A percentile compares a stretch with the other conserved stretches of the same genome.
These are phyloP conservation scores for Brachynemurus nebulosus DNA, from an alignment of 2,888 invertebrate genomes.

Conservation along the genomic window DNA sequence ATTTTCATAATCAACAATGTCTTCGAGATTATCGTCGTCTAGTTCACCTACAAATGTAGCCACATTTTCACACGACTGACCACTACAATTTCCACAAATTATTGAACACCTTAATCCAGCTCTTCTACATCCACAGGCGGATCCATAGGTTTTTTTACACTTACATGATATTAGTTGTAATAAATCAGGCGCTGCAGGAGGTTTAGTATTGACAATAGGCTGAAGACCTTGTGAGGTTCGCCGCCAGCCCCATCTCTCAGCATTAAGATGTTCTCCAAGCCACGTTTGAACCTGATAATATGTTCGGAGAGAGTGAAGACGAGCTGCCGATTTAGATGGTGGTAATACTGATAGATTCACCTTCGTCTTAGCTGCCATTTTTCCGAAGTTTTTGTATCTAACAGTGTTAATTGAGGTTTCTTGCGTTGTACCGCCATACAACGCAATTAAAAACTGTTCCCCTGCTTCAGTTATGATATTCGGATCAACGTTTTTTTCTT, in stretches of 20 bases:
- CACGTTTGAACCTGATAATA: slow-evolving; percentile 13
- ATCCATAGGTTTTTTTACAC: slow-evolving; percentile 8
- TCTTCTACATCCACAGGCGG: slow-evolving; percentile 8
- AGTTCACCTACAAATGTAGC: too few relatives aligned
- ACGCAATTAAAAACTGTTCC: too few relatives aligned
- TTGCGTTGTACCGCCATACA: too few relatives aligned
- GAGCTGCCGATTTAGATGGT: slow-evolving; percentile 11
- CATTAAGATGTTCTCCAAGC: slow-evolving; percentile 11
- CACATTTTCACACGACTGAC: slow-evolving; percentile 4
- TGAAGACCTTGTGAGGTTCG: slow-evolving; percentile 12
- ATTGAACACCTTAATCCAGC: slow-evolving; percentile 8
- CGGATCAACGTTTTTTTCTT: too few relatives aligned
- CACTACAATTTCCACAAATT: slow-evolving; percentile 1
- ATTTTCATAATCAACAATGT: too few relatives aligned
- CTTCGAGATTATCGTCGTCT: too few relatives aligned
- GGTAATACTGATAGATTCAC: slow-evolving; percentile 10
- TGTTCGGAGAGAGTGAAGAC: slow-evolving; percentile 11
- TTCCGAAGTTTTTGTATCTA: too few relatives aligned
- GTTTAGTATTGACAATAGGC: slow-evolving; percentile 9
- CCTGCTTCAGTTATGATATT: too few relatives aligned
- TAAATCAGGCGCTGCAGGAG: slow-evolving; percentile 9
- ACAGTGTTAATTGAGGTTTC: too few relatives aligned
- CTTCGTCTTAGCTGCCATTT: slow-evolving; percentile 3
- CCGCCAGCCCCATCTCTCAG: slow-evolving; percentile 16
- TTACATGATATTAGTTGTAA: slow-evolving; percentile 9